phyloP scores from a whole-genome alignment of 1,140 invertebrate genomes.

The Trypoxylus dichotomus region DNA sequence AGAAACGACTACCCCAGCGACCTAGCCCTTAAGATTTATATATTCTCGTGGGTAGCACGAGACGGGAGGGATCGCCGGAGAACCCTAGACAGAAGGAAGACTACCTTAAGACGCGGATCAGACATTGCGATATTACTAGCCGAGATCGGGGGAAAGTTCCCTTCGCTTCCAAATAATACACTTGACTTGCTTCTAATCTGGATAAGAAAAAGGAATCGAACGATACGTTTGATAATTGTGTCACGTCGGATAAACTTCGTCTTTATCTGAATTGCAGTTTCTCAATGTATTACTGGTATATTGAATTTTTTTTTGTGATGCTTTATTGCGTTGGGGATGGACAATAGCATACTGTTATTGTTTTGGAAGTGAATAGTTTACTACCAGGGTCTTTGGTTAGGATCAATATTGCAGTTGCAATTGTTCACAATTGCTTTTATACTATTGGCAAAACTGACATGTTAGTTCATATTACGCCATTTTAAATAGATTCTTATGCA shows the following conservation, averaged over 20 bases:
- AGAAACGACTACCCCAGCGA: slow-evolving; percentile 24
- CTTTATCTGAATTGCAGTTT: slow-evolving; percentile 17
- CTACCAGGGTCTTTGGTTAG: neutral
- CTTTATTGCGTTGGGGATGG: neutral
- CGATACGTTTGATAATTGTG: slow-evolving; percentile 19
- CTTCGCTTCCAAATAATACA: slow-evolving; percentile 16
- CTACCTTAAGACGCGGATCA: slow-evolving; percentile 27
- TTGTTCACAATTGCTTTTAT: too few species aligned
- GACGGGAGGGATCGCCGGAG: neutral
- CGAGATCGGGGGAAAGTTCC: neutral
- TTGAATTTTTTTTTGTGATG: slow-evolving; percentile 13
- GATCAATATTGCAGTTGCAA: too few species aligned
- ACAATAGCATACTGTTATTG: neutral
- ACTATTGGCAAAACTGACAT: too few species aligned
- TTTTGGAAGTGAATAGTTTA: neutral
- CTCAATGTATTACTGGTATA: neutral
- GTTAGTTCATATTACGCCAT: too few species aligned
- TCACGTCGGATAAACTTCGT: slow-evolving; percentile 12
- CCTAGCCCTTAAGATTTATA: slow-evolving; percentile 23
- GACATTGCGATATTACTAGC: slow-evolving; percentile 27
- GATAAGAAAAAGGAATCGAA: slow-evolving; percentile 24
- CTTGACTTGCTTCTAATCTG: slow-evolving; percentile 24
- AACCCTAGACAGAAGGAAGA: slow-evolving; percentile 4
- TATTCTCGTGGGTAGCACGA: slow-evolving; percentile 12
- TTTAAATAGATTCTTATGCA: too few species aligned